Conservation (phyloP, 2,888 invertebrate genomes). For the Plagiodera versicolora region DNA sequence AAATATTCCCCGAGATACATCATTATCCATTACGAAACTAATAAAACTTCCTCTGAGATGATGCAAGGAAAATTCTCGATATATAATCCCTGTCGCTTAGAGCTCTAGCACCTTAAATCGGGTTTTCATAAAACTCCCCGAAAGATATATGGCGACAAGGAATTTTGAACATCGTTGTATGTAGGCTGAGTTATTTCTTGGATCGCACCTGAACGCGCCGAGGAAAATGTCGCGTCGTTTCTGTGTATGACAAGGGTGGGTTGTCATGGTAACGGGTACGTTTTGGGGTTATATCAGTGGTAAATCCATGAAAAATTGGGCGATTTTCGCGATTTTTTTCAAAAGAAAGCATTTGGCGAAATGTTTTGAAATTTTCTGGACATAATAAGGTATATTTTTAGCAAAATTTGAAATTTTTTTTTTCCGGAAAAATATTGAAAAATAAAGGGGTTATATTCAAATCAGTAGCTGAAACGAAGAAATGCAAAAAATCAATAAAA, state of each 20-base stretch:
- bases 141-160: slow-evolving; percentile 22
- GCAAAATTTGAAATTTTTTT: too few relatives aligned
- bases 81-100: background rate
- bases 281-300: too few relatives aligned
- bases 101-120: background rate
- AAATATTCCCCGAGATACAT: background rate
- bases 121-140: slow-evolving; percentile 20
- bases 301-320: too few relatives aligned
- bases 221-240: background rate
- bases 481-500: too few relatives aligned
- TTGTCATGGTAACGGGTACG: background rate
- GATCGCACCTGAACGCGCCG: slow-evolving; percentile 16
- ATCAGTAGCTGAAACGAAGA: too few relatives aligned
- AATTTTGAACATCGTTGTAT: slow-evolving; percentile 20
- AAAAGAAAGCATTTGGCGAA: too few relatives aligned
- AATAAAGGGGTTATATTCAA: too few relatives aligned
- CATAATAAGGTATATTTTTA: too few relatives aligned
- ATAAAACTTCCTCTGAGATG: background rate
- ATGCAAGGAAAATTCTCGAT: background rate
- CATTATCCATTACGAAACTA: slow-evolving; percentile 1
- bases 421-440: too few relatives aligned
- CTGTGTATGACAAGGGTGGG: background rate
- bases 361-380: too few relatives aligned
- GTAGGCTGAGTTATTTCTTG: slow-evolving; percentile 18
- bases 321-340: too few relatives aligned